Percentiles rank a stretch among this genome's conserved stretches.
These are phyloP conservation scores for Eurystomus gularis DNA, from an alignment of 2,113 vertebrate genomes.

Conservation along the genomic window DNA sequence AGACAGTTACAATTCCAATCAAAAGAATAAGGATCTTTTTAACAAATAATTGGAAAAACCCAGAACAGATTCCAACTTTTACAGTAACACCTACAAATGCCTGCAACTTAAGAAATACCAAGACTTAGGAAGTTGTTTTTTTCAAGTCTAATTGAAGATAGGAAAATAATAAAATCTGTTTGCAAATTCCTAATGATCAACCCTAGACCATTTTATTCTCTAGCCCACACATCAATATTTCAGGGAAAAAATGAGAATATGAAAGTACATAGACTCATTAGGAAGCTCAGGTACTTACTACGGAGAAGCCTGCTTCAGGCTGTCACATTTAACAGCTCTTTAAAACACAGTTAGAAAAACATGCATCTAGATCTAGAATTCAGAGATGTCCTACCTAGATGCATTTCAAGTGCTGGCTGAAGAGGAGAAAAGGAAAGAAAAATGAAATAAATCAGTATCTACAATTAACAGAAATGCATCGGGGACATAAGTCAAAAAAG, in stretches of 20 bases:
- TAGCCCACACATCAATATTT: background rate
- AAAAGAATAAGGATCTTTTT: background rate
- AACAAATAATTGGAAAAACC: background rate
- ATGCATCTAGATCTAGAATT: background rate
- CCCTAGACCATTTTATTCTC: background rate
- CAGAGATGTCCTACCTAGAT: slow-evolving; percentile 1
- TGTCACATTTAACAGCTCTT: background rate
- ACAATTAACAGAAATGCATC: background rate
- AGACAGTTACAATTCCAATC: background rate
- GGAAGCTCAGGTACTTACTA: background rate
- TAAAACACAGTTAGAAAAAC: background rate
- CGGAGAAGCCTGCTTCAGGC: background rate
- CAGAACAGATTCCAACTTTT: background rate
- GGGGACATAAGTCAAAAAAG: background rate
- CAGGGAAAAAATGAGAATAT: background rate
- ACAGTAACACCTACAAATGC: background rate
- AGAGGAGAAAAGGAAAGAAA: background rate
- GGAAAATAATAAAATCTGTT: background rate
- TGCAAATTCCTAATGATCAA: background rate
- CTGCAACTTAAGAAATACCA: background rate
- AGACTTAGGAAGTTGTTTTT: background rate
- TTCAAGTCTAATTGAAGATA: background rate
- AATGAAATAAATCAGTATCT: background rate
- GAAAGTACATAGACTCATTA: background rate
- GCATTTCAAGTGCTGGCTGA: background rate